Conservation (phyloP, 2,797 vertebrate species). For the Urosaurus nigricauda region DNA sequence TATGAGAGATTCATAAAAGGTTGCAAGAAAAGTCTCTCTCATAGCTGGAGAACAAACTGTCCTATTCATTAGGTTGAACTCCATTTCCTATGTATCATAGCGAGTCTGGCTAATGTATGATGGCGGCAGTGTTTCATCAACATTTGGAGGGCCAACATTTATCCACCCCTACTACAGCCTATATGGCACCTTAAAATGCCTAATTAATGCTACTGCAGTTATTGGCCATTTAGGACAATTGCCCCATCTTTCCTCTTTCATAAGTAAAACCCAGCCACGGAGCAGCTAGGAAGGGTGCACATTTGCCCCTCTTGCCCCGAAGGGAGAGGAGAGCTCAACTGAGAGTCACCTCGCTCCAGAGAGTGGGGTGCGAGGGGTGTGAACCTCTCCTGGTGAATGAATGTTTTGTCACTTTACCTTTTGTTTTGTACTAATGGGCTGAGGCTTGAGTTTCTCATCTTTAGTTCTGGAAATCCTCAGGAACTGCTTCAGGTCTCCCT, state of each 20-base stretch:
- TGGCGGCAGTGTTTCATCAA: neutral
- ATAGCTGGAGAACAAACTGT: too few species aligned
- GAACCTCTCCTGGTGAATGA: neutral
- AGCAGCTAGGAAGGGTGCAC: too few species aligned
- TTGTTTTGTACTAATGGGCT: conserved; percentile 93
- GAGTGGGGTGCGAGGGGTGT: too few species aligned
- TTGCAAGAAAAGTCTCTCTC: too few species aligned
- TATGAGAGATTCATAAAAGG: too few species aligned
- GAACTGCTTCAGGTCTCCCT: conserved; percentile 98
- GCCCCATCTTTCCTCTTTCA: neutral
- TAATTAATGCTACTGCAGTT: neutral
- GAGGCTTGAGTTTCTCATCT: conserved; percentile 93
- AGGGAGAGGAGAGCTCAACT: too few species aligned
- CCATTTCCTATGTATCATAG: neutral
- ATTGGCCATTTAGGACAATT: neutral
- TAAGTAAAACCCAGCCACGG: neutral
- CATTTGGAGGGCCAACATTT: neutral
- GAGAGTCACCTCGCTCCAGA: too few species aligned
- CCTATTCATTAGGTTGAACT: too few species aligned
- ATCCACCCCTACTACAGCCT: neutral
- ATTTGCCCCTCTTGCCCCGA: too few species aligned
- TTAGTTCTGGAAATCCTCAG: conserved; percentile 95
- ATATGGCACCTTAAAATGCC: neutral
- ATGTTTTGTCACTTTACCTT: conserved; percentile 83
- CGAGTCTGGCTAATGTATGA: neutral